Conservation (phyloP, 2,113 vertebrate species). For the Colistium nudipinnis region DNA sequence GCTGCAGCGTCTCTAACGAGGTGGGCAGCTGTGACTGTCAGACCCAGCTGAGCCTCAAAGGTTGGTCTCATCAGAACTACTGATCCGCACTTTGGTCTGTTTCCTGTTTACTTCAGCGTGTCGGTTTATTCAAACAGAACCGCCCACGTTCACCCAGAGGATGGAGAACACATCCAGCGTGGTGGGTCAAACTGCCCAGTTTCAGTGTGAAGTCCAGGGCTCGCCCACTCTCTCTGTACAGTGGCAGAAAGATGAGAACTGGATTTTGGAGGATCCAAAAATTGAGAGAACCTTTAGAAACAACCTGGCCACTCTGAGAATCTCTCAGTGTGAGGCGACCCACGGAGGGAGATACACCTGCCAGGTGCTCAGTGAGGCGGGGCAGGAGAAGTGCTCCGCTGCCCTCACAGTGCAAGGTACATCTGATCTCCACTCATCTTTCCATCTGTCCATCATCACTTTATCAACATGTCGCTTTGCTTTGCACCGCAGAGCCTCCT, state of each 20-base stretch:
- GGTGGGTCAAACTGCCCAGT: slow-evolving; percentile 86
- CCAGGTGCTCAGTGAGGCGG: slow-evolving; percentile 94
- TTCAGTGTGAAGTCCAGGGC: slow-evolving; percentile 86
- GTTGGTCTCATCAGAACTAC: slow-evolving; percentile 79
- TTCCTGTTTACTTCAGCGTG: neutral
- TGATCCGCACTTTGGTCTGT: neutral
- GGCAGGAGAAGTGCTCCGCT: slow-evolving; percentile 90
- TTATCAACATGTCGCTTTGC: slow-evolving; percentile 14
- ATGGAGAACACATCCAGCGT: slow-evolving; percentile 87
- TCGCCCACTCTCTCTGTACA: slow-evolving; percentile 89
- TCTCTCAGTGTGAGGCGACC: slow-evolving; percentile 82
- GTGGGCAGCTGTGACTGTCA: slow-evolving; percentile 91
- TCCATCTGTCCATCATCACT: neutral
- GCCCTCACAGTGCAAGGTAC: slow-evolving; percentile 94
- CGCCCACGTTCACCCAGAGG: slow-evolving; percentile 89
- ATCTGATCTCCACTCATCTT: slow-evolving; percentile 51
- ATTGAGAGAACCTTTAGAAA: slow-evolving; percentile 87
- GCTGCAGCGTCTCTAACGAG: slow-evolving; percentile 91
- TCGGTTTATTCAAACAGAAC: slow-evolving; percentile 81
- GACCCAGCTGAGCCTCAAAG: slow-evolving; percentile 91
- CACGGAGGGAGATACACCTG: slow-evolving; percentile 93
- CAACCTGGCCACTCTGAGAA: slow-evolving; percentile 84
- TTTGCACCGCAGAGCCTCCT: slow-evolving; percentile 87
- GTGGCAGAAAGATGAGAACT: slow-evolving; percentile 95
- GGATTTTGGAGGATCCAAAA: slow-evolving; percentile 89